Evolutionary conservation across 2,113 vertebrate genomes (phyloP), one percentile per base, ranked within the genome.

Genomic region (Aphyosemion australe): DNA sequence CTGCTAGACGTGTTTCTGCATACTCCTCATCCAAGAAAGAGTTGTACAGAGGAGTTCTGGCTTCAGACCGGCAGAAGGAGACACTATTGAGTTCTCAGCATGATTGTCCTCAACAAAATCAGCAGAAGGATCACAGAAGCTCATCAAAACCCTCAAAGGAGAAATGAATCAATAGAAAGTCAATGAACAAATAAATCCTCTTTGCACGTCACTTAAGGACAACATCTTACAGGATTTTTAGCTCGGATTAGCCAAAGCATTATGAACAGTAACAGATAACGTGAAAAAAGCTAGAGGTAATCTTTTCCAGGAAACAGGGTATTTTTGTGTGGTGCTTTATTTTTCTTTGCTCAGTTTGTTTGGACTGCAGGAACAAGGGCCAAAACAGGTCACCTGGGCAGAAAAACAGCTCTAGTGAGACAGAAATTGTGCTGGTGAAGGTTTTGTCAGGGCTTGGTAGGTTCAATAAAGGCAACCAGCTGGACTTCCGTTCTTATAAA

Each of bases 61-160:
- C 59, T 18, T 72, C 70, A 42, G 19, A 20, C 63, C 78, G 72
- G 77, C 60, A 85, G 85, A 75, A 79, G 82, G 86, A 64, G 84
- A 71, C 71, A 78, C 65, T 60, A 50, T 43, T 68, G 65, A 56
- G 8, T 16, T 57, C 32, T 41, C 50, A 14, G 45, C 59, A 19
- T 64, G 54, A 74, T 42, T 62, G 64, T 80, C 72, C 61, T 78
- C 57, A 26, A 34, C 19, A 32, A 70, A 39, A 61, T 9, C 48
- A 55, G 19, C 65, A 63, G 56, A 39, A 69, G 51, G 61, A 70
- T 72, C 31, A 69, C 57, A 63, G 59, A 37, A 52, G 66, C 51
- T 72, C 6, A 37, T 34, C 65, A 62, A 71, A 69, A 77, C 59
- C 73, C 79, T 82, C 86, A 70, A 83, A 84, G 55, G 20, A 41